These are phyloP conservation scores for Tetrao urogallus DNA, from an alignment of 2,113 vertebrate genomes.

Conservation along the genomic window DNA sequence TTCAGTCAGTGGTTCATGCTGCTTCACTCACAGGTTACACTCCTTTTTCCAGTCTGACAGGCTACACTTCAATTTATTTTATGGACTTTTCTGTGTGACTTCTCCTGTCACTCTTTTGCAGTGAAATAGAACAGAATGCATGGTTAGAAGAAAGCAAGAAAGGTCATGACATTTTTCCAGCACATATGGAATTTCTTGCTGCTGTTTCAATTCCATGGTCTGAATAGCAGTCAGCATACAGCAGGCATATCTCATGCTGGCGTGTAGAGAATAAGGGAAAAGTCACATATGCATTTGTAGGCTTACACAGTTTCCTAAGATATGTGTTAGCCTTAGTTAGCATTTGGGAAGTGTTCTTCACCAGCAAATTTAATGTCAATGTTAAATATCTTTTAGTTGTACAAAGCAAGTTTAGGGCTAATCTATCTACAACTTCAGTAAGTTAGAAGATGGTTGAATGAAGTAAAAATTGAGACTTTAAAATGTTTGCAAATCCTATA, in stretches of 20 bases:
- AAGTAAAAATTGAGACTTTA: neutral
- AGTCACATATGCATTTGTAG: neutral
- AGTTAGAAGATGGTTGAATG: neutral
- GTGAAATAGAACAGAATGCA: neutral
- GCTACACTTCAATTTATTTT: neutral
- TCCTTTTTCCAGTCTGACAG: neutral
- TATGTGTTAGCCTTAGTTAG: neutral
- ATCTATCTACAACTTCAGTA: neutral
- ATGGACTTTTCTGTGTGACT: neutral
- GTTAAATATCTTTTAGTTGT: neutral
- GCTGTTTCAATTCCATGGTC: neutral
- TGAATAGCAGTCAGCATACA: slow-evolving; percentile 3
- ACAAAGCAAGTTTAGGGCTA: neutral
- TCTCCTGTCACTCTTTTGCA: neutral
- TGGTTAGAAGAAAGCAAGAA: neutral
- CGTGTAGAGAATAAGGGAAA: neutral
- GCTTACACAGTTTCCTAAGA: neutral
- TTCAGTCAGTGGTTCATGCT: neutral
- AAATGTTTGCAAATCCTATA: neutral
- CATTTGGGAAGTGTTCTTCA: neutral
- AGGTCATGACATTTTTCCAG: slow-evolving; percentile 21
- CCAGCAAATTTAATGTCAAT: neutral
- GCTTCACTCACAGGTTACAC: neutral
- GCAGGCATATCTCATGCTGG: neutral
- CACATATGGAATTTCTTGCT: neutral